Conservation (phyloP, 2,797 vertebrate species). For the Artibeus lituratus region DNA sequence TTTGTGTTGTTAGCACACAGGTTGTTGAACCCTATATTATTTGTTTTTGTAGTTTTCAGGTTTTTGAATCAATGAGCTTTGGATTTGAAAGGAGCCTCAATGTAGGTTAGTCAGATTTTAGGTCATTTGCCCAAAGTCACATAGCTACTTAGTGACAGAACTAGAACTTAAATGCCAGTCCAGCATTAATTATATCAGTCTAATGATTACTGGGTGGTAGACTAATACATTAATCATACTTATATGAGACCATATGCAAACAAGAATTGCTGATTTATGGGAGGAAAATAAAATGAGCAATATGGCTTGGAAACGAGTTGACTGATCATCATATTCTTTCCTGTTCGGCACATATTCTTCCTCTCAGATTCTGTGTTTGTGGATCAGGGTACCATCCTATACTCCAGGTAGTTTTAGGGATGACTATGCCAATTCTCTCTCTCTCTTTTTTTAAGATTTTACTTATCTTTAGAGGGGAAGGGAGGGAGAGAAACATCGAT, state of each 20-base stretch:
- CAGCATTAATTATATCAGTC: neutral
- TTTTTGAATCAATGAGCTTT: slow-evolving; percentile 30
- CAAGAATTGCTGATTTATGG: neutral
- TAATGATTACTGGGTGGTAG: neutral
- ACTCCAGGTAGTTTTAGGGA: neutral
- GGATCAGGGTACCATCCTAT: neutral
- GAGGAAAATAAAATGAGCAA: neutral
- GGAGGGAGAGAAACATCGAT: no score
- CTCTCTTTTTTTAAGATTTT: no score
- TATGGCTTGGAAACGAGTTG: neutral
- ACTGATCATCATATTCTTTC: neutral
- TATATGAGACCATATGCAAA: neutral
- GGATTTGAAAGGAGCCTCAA: slow-evolving; percentile 2
- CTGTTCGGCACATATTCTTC: neutral
- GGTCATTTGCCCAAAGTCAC: neutral
- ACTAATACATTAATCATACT: neutral
- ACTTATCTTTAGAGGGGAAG: no score
- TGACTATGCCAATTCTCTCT: neutral
- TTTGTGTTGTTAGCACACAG: neutral
- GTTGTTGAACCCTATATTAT: neutral
- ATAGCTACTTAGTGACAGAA: neutral
- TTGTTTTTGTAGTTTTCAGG: neutral
- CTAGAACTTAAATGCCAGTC: neutral
- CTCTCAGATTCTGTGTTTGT: neutral
- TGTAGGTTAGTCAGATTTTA: neutral